Conservation (phyloP, 2,113 vertebrate species). For the Festucalex cinctus region DNA sequence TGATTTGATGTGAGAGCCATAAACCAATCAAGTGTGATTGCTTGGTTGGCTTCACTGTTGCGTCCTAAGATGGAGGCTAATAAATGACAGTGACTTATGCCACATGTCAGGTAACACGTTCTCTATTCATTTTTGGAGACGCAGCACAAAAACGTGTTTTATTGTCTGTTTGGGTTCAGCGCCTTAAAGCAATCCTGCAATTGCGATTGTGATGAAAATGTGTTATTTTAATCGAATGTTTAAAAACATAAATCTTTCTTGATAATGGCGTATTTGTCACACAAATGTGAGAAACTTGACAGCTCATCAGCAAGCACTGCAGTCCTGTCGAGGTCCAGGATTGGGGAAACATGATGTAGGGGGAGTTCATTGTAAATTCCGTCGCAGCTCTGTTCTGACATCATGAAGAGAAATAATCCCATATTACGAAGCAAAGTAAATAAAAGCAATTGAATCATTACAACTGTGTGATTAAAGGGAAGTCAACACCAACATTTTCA, state of each 20-base stretch:
- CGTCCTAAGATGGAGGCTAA: conserved; percentile 51
- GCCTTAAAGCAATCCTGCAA: neutral
- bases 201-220: neutral
- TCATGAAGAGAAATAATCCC: too few relatives aligned
- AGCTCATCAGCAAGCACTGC: too few relatives aligned
- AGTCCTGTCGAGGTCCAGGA: too few relatives aligned
- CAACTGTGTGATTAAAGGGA: neutral
- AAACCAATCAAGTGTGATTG: conserved; percentile 69
- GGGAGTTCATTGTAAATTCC: too few relatives aligned
- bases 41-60: conserved; percentile 24
- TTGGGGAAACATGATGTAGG: too few relatives aligned
- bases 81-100: conserved; percentile 70
- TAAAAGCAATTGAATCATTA: neutral
- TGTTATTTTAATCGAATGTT: neutral
- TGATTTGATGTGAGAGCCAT: conserved; percentile 71
- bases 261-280: neutral
- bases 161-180: neutral
- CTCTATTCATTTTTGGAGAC: conserved; percentile 23
- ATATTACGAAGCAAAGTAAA: neutral
- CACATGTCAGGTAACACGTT: neutral
- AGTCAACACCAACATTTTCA: too few relatives aligned
- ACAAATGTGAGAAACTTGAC: too few relatives aligned
- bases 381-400: too few relatives aligned
- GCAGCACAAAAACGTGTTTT: conserved; percentile 15
- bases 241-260: neutral